A percentile compares a stretch with the other conserved stretches of the same genome.
These are phyloP conservation scores for Himalopsyche kuldschensis DNA, from an alignment of 2,888 invertebrate genomes.

Conservation along the genomic window DNA sequence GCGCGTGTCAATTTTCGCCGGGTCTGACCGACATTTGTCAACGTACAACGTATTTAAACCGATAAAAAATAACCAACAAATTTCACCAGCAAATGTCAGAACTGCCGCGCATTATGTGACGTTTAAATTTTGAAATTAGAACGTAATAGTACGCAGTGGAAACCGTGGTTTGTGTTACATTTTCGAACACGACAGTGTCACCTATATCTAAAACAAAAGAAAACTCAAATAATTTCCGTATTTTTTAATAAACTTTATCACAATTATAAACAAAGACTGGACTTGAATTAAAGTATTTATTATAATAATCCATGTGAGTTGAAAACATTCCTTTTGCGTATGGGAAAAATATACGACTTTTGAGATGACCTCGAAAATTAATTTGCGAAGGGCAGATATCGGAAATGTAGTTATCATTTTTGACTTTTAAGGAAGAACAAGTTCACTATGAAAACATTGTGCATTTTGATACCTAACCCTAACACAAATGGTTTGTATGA, in stretches of 20 bases:
- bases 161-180: not conserved
- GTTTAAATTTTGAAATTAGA: not conserved
- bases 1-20: conserved; percentile 9
- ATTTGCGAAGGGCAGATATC: not conserved
- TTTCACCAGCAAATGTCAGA: not conserved
- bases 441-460: not conserved
- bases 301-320: not conserved
- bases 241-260: not conserved
- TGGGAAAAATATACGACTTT: not conserved
- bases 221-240: not conserved
- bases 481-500: not conserved
- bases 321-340: not conserved
- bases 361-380: not conserved
- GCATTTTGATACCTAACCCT: not conserved
- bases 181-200: not conserved
- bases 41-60: not conserved
- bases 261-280: not conserved
- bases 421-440: not conserved
- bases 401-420: not conserved
- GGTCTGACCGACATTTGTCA: not conserved
- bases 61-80: not conserved
- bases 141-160: not conserved
- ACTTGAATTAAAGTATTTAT: not conserved
- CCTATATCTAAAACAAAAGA: not conserved
- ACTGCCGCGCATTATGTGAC: not conserved